Evolutionary conservation across 2,797 vertebrate species (phyloP), one percentile per base, ranked within the genome.

Genomic region (Syndactyla subalaris): DNA sequence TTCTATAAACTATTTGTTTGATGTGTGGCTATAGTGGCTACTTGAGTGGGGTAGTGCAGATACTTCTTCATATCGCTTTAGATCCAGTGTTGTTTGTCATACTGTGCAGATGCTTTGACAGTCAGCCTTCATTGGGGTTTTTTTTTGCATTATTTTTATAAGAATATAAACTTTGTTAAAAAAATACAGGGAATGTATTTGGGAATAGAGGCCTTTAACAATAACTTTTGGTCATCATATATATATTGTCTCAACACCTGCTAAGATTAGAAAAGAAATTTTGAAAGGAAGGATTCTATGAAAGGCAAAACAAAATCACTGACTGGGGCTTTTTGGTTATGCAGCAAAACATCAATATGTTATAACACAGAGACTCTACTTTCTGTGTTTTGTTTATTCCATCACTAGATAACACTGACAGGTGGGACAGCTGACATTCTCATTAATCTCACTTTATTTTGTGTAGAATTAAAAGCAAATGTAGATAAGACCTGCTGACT

Each of bases 371-470:
- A 62, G 15, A 32, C 34, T 92, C 15, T 75, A 5, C 38, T 82
- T 74, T 63, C 1, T 1, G 15, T 73, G 21, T 19, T 70, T 24
- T 92, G 16, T 87, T 93, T 92, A 66, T 89, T 89, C 34, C 68
- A 46, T 82, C 74, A 85, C 57, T 68, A 54, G 41, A 57, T 85
- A 92, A 76, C 34, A 48, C 34, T 82, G 88, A 71, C 61, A 74
- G 93, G 61, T 19, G 9, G 14, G 30, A 79, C 61, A 92, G 72
- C 63, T 94, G 86, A 73, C 81, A 63, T 91, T 95, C 71, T 92
- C 80, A 89, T 92, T 92, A 92, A 94, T 93, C 57, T 95, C 59
- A 82, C 52, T 93, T 92, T 78, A 91, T 91, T 92, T 85, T 77
- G 57, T 39, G 57, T 85, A 67, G 77, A 90, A 85, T 92, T 82